phyloP scores from a whole-genome alignment of 2,113 vertebrate genomes.

The Daboia siamensis region DNA sequence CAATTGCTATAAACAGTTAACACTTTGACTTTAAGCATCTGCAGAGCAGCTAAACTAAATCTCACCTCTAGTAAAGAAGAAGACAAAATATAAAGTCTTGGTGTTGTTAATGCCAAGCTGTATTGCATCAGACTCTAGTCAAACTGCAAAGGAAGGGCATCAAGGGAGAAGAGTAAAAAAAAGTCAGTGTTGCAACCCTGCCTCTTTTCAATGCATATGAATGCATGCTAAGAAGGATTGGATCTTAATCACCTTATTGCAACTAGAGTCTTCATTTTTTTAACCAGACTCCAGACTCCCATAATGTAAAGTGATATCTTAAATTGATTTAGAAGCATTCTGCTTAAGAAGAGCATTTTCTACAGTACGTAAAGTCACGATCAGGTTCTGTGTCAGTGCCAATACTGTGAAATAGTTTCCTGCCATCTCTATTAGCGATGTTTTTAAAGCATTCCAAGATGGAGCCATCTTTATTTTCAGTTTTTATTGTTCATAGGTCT shows the following conservation, averaged over 20 bases:
- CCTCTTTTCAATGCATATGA: background rate
- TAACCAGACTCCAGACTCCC: background rate
- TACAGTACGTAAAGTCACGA: background rate
- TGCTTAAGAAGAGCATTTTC: background rate
- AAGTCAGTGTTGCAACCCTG: background rate
- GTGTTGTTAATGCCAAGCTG: background rate
- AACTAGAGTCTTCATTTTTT: background rate
- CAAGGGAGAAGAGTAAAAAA: background rate
- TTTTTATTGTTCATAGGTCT: background rate
- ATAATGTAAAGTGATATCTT: background rate
- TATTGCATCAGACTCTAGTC: background rate
- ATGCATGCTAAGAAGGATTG: background rate
- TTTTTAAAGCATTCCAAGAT: background rate
- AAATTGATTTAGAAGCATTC: background rate
- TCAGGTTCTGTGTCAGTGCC: background rate
- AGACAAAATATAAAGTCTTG: too few species aligned
- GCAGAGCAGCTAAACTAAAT: too few species aligned
- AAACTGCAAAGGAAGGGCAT: background rate
- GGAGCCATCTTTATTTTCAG: background rate
- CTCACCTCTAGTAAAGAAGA: too few species aligned
- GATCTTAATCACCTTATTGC: background rate
- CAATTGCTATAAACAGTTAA: too few species aligned
- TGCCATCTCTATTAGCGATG: background rate
- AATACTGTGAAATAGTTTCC: background rate
- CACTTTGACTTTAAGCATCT: too few species aligned